A percentile compares a stretch with the other conserved stretches of the same genome.
Evolutionary conservation across 2,888 invertebrate genomes (phyloP).

Genomic region (Dasypogon diadema): DNA sequence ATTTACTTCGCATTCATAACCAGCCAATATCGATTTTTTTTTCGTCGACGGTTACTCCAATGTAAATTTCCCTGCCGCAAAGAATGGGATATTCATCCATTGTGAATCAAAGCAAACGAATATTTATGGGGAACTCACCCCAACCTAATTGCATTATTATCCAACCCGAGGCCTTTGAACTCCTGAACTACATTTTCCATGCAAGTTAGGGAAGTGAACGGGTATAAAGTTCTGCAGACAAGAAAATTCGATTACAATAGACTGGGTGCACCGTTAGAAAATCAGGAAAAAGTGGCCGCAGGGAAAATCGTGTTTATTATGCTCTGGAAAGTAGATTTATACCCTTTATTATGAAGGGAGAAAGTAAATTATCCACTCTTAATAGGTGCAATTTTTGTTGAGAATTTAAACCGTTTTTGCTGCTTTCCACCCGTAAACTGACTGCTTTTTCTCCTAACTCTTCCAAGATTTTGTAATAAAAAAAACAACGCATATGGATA

Average conservation of each 20-base stretch:
- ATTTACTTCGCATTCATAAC: neutral
- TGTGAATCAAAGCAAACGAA: constrained; percentile 6
- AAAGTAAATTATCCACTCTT: no score
- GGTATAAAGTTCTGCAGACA: neutral
- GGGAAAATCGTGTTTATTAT: neutral
- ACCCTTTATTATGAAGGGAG: neutral
- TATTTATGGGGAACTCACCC: neutral
- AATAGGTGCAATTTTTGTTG: neutral
- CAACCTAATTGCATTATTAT: constrained; percentile 4
- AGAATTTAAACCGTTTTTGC: neutral
- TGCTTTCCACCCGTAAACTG: neutral
- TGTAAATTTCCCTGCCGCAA: neutral
- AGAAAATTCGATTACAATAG: constrained; percentile 7
- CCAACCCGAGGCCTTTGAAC: neutral
- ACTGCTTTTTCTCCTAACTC: neutral
- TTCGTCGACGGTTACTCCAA: neutral
- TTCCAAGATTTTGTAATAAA: neutral
- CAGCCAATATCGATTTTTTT: neutral
- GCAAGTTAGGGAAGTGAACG: neutral
- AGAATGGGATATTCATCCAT: neutral
- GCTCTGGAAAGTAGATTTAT: neutral
- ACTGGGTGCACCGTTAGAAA: neutral
- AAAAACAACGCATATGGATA: neutral
- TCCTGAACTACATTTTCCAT: neutral
- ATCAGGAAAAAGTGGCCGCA: neutral